Percentiles rank a stretch among this genome's conserved stretches.
Conservation (phyloP, 2,888 invertebrate genomes). For the Drosophila siamana region DNA sequence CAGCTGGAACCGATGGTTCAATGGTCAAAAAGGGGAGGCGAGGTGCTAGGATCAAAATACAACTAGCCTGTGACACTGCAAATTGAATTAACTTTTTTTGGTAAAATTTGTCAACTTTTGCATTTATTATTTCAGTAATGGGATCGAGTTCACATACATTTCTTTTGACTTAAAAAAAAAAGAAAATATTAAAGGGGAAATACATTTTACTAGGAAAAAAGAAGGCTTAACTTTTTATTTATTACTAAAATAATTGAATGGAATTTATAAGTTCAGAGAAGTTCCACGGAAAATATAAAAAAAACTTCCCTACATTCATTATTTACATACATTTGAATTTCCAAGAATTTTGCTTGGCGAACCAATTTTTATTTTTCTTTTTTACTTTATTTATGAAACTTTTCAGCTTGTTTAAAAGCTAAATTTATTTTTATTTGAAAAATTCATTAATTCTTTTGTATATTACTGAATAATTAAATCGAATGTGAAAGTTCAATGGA, state of each 20-base stretch:
- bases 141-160: background rate
- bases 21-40: conserved; percentile 13
- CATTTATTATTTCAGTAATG: conserved; percentile 15
- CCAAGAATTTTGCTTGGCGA: too few species aligned
- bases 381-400: background rate
- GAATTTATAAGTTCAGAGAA: too few species aligned
- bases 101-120: conserved; percentile 70
- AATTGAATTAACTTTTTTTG: conserved; percentile 80
- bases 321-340: too few species aligned
- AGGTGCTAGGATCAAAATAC: conserved; percentile 60
- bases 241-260: too few species aligned
- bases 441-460: background rate
- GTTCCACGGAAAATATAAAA: too few species aligned
- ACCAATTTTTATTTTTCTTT: too few species aligned
- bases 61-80: conserved; percentile 66
- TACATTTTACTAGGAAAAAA: too few species aligned
- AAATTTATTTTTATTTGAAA: background rate
- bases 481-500: background rate
- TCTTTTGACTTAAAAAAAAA: too few species aligned
- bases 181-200: background rate
- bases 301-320: too few species aligned
- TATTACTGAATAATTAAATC: background rate
- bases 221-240: too few species aligned
- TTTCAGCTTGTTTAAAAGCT: background rate
- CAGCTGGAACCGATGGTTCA: conserved; percentile 48